A percentile compares a stretch with the other conserved stretches of the same genome.
These are phyloP conservation scores for Samia ricini DNA, from an alignment of 1,140 invertebrate genomes.

Conservation along the genomic window DNA sequence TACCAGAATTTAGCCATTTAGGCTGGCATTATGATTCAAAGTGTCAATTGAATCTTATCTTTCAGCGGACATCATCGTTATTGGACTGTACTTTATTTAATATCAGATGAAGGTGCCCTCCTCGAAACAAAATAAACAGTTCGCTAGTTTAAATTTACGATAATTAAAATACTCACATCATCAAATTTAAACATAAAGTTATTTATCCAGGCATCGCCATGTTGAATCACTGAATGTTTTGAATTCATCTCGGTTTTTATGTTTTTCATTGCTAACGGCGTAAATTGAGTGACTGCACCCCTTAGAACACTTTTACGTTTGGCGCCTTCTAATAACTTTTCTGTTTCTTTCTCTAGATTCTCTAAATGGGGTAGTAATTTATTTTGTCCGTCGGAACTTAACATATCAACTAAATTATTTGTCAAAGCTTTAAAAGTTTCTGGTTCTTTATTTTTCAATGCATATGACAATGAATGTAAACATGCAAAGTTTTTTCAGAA, in stretches of 20 bases:
- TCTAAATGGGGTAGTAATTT: slow-evolving; percentile 12
- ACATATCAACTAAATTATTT: slow-evolving; percentile 18
- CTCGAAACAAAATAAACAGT: too few relatives aligned
- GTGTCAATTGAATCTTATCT: too few relatives aligned
- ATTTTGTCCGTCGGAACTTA: slow-evolving; percentile 64
- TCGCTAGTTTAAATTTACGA: too few relatives aligned
- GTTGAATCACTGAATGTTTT: slow-evolving; percentile 16
- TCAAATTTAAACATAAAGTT: slow-evolving; percentile 27
- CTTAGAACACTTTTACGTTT: slow-evolving; percentile 15
- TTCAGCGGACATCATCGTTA: too few relatives aligned
- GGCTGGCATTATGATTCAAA: too few relatives aligned
- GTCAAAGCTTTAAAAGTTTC: slow-evolving; percentile 34
- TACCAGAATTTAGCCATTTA: too few relatives aligned
- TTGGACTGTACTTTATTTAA: too few relatives aligned
- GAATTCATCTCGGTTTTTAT: not conserved
- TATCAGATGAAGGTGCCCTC: too few relatives aligned
- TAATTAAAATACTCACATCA: slow-evolving; percentile 32
- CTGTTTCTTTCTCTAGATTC: slow-evolving; percentile 7
- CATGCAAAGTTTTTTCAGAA: slow-evolving; percentile 74
- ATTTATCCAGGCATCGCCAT: slow-evolving; percentile 32
- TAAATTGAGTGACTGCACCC: not conserved
- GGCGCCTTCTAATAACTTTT: slow-evolving; percentile 14
- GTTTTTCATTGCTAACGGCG: not conserved
- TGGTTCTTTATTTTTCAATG: slow-evolving; percentile 61
- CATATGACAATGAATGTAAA: slow-evolving; percentile 77